phyloP scores from a whole-genome alignment of 2,113 vertebrate species.

The Gorilla gorilla region DNA sequence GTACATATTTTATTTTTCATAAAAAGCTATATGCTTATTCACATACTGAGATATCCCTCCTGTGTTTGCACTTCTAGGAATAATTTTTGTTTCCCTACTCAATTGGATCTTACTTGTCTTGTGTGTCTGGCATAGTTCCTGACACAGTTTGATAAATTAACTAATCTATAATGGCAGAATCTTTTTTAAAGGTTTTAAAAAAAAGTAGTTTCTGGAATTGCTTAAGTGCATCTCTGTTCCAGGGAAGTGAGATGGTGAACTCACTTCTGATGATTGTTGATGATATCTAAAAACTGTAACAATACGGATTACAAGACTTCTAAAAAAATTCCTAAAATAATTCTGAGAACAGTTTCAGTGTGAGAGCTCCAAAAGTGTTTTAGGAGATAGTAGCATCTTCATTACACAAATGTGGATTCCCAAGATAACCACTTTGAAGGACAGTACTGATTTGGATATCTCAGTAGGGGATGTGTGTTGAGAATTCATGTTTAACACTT shows the following conservation, averaged over 20 bases:
- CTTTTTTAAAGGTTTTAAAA: background rate
- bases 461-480: background rate
- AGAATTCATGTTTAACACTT: background rate
- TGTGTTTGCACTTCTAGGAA: background rate
- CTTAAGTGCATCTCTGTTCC: background rate
- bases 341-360: background rate
- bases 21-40: background rate
- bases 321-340: background rate
- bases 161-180: background rate
- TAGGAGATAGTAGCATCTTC: background rate
- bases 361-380: background rate
- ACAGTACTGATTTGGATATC: background rate
- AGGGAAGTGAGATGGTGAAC: background rate
- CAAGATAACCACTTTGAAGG: background rate
- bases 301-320: background rate
- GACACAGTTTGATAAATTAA: background rate
- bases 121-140: background rate
- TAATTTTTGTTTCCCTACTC: background rate
- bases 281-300: background rate
- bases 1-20: background rate
- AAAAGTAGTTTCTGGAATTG: background rate
- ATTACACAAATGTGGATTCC: background rate
- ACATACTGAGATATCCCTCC: background rate
- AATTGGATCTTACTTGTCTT: background rate
- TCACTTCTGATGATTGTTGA: background rate